Evolutionary conservation across 2,797 vertebrate genomes (phyloP), one percentile per base, ranked within the genome.

Genomic region (Fundulus diaphanus): DNA sequence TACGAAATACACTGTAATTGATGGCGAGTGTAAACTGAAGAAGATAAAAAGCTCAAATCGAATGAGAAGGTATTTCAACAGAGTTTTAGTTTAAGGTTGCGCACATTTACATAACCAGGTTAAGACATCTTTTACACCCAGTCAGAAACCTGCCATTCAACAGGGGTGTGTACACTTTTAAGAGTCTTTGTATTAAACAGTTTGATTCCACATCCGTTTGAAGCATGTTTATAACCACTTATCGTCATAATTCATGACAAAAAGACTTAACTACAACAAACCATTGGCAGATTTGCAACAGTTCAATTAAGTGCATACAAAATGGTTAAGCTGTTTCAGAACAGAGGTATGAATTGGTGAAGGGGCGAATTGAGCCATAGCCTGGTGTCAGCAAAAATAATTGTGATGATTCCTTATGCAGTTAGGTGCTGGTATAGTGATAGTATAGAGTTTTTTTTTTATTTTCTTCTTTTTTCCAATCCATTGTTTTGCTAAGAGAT

Each of bases 401-500:
- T 77, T n/a, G 85, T 77, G 87, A 91, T 75, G 73, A 91, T 88
- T 93, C 84, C 85, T 92, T 88, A 82, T 85, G 89, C 82, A 83
- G 89, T 83, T 85, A 91, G 87, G 91, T 92, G 88, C 90, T 90
- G 90, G 84, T 94, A 84, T 90, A 91, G 91, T 84, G 87, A 88
- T 94, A 94, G 93, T n/a, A n/a, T n/a, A 91, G 92, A 94, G 83
- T 89, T 86, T 6, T 67, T 66, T 0, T 59, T 16, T 66, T 66
- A n/a, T 40, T 65, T 35, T 11, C 33, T 29, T 13, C 20, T 68
- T 5, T 52, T 90, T 92, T 93, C 92, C 79, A 94, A 93, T 94
- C 91, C 94, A 94, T 92, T 95, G 91, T 95, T 95, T 95, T 94
- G 87, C 86, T 92, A 92, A 91, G 89, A 92, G 92, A 92, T 90